Evolutionary conservation across 2,113 vertebrate genomes (phyloP).

Genomic region (Gobiocypris rarus): DNA sequence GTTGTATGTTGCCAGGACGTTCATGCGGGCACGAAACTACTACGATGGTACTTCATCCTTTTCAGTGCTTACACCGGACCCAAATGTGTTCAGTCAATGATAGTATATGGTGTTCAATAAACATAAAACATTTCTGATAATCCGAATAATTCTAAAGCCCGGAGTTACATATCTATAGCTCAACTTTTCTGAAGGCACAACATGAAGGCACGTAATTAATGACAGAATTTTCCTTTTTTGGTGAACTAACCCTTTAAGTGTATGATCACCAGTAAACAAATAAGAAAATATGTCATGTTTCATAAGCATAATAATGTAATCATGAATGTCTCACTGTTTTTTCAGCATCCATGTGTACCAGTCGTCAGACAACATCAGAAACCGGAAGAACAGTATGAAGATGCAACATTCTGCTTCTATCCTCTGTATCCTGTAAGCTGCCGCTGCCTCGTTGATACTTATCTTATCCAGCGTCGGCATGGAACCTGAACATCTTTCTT

Average conservation of each 20-base stretch:
- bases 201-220: no score
- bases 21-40: no score
- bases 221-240: no score
- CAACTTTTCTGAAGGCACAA: no score
- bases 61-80: no score
- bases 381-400: constrained; percentile 99
- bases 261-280: neutral
- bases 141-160: no score
- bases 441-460: neutral
- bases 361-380: constrained; percentile 97
- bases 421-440: constrained; percentile 92
- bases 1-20: no score
- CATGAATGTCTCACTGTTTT: neutral
- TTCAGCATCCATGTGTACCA: constrained; percentile 97
- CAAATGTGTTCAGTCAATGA: no score
- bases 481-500: neutral
- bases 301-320: neutral
- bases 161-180: no score
- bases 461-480: neutral
- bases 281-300: neutral
- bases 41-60: no score
- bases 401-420: constrained; percentile 92
- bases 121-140: no score
- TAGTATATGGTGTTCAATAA: no score
- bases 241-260: neutral